Evolutionary conservation across 1,140 invertebrate genomes (phyloP).

Genomic region (Drosophila paulistorum): DNA sequence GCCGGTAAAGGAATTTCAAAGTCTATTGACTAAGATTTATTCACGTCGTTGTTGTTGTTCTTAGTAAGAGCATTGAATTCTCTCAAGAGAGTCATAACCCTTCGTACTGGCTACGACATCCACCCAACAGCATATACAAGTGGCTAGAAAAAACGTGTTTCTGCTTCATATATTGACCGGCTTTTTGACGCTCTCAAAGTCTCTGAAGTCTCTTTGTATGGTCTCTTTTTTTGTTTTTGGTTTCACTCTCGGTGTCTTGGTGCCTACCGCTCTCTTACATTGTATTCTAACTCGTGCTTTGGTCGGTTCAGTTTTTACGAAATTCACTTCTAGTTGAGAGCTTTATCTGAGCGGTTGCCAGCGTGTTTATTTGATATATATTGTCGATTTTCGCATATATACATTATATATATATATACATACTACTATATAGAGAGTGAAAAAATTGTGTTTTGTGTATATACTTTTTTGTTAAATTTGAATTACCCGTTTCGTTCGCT

Average conservation of each 20-base stretch:
- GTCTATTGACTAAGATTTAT: slow-evolving; percentile 31
- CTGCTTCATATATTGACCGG: slow-evolving; percentile 1
- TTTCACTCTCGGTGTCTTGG: slow-evolving; percentile 25
- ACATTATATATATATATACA: slow-evolving; percentile 38
- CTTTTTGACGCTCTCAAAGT: slow-evolving; percentile 27
- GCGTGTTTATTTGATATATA: slow-evolving; percentile 40
- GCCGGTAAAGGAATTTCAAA: slow-evolving; percentile 46
- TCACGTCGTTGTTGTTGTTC: not conserved
- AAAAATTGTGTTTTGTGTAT: slow-evolving; percentile 25
- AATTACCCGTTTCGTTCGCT: slow-evolving; percentile 68
- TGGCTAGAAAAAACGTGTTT: slow-evolving; percentile 32
- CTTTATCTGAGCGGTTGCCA: slow-evolving; percentile 77
- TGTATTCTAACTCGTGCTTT: slow-evolving; percentile 72
- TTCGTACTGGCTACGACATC: slow-evolving; percentile 35
- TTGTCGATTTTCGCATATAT: slow-evolving; percentile 52
- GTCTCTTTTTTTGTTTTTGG: slow-evolving; percentile 12
- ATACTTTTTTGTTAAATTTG: slow-evolving; percentile 63
- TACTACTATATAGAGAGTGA: slow-evolving; percentile 35
- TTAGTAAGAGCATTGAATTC: not conserved
- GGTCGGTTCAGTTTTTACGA: slow-evolving; percentile 26
- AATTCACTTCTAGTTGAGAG: slow-evolving; percentile 79
- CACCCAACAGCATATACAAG: slow-evolving; percentile 10
- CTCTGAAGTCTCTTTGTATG: slow-evolving; percentile 20
- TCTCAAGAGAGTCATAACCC: slow-evolving; percentile 36
- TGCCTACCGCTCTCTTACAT: slow-evolving; percentile 6